Base-by-base conservation (phyloP, 2,797 vertebrate species). In the Mus spretus region DNA sequence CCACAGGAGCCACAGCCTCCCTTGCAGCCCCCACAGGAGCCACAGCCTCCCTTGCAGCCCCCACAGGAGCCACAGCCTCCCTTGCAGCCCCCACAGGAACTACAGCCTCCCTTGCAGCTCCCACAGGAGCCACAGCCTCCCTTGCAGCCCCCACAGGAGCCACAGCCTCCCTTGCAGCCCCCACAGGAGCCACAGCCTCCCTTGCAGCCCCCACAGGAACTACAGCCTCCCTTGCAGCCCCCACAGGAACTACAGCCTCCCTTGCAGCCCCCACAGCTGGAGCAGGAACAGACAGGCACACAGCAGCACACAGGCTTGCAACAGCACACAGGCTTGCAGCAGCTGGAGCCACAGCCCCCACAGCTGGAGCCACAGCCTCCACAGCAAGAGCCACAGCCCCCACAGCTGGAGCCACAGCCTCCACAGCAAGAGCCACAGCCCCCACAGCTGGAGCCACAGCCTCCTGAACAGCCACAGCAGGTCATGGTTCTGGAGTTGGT, bases 321-420 rank as follows among this genome's bases (percentile, higher is more conserved):
- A 22, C 81, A 83, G 37, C 80, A 82, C 67, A 88, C 85, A 57
- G 50, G 80, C 24, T 82, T 82, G n/a, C 80, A 82, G 55, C 80
- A 83, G 37, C 81, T 10, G 26, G 53, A 55, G 13, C 86, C 72
- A 77, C 85, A 87, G 34, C 34, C 67, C 4, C 50, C 34, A 57
- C 85, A 87, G 47, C 84, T n/a, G 31, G 53, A 55, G 53, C 55
- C 55, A 81, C n/a, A n/a, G n/a, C n/a, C n/a, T n/a, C n/a, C n/a
- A n/a, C n/a, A n/a, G 55, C 80, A 57, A n/a, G 80, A 82, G 80
- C n/a, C 80, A 59, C 57, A 82, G 57, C 55, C 80, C 26, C 81
- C 79, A 55, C 78, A 80, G 82, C 81, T 44, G 86, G 86, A 88
- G 55, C 87, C 87, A 89, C 87, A 89, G 88, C 57, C 88, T 79